Conservation (phyloP, 2,888 invertebrate genomes). For the Perizoma affinitatum region DNA sequence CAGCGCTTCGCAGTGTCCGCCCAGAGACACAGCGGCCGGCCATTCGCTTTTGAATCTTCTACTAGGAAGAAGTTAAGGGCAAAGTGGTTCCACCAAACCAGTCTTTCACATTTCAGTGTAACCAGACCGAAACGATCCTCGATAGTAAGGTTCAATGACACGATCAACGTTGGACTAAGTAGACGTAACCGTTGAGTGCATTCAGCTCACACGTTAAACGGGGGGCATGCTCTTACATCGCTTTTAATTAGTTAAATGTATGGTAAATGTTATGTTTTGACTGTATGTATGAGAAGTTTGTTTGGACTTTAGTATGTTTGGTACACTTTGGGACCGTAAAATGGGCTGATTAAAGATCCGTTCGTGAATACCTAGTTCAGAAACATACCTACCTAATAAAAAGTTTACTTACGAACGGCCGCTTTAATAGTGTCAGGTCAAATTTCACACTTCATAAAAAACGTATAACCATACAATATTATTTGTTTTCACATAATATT, state of each 20-base stretch:
- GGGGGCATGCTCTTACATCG: slow-evolving; percentile 10
- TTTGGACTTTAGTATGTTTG: slow-evolving; percentile 7
- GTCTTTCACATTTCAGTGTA: slow-evolving; percentile 70
- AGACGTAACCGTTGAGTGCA: slow-evolving; percentile 50
- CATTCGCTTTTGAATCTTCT: neutral
- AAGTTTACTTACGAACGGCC: too few relatives aligned
- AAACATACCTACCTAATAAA: too few relatives aligned
- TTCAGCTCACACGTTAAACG: slow-evolving; percentile 42
- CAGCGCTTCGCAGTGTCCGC: neutral
- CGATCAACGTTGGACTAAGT: slow-evolving; percentile 44
- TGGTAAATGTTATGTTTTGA: slow-evolving; percentile 11
- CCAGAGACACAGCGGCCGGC: neutral
- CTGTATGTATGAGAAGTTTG: slow-evolving; percentile 1
- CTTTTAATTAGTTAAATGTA: slow-evolving; percentile 20
- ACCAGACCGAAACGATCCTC: slow-evolving; percentile 71
- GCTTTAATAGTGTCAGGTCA: too few relatives aligned
- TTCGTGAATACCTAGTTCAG: neutral
- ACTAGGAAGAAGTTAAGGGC: neutral
- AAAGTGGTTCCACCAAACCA: slow-evolving; percentile 50
- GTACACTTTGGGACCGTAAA: neutral
- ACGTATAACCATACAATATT: too few relatives aligned
- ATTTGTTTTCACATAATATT: too few relatives aligned
- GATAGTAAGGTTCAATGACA: slow-evolving; percentile 70
- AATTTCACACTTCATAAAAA: too few relatives aligned
- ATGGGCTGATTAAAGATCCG: slow-evolving; percentile 2